A percentile compares a stretch with the other conserved stretches of the same genome.
Evolutionary conservation across 2,797 vertebrate species (phyloP).

Genomic region (Saguinus oedipus): DNA sequence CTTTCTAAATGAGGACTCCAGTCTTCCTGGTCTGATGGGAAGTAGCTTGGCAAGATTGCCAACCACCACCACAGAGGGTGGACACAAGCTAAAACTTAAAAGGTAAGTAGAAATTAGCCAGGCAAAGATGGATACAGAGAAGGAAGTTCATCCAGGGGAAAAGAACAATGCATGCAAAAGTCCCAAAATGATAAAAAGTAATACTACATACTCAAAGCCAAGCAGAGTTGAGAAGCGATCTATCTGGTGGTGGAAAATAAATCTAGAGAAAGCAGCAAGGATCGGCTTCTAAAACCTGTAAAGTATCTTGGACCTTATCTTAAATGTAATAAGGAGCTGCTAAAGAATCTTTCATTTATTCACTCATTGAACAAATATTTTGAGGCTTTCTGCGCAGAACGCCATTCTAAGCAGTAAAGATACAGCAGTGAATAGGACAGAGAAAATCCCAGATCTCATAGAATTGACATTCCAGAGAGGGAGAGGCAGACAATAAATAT

Average conservation of each 20-base stretch:
- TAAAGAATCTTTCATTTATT: not conserved
- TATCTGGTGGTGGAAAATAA: not conserved
- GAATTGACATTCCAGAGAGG: not conserved
- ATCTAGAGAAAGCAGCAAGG: not conserved
- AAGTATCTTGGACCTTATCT: not conserved
- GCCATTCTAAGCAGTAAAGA: not conserved
- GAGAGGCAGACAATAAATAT: too few relatives aligned
- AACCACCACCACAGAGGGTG: not conserved
- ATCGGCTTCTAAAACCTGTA: not conserved
- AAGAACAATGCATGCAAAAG: not conserved
- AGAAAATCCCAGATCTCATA: not conserved
- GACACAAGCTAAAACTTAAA: not conserved
- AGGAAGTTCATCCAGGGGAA: not conserved
- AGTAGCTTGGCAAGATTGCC: not conserved
- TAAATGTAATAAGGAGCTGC: not conserved
- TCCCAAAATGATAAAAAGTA: too few relatives aligned
- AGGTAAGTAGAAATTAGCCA: not conserved
- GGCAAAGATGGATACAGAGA: not conserved
- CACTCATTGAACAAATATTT: not conserved
- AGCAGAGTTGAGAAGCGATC: not conserved
- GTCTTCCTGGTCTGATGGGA: not conserved
- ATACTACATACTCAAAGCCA: not conserved
- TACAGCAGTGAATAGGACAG: not conserved
- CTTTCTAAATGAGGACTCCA: slow-evolving; percentile 23
- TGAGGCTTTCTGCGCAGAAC: not conserved